Evolutionary conservation across 2,888 invertebrate species (phyloP).

Genomic region (Pimpla rufipes): DNA sequence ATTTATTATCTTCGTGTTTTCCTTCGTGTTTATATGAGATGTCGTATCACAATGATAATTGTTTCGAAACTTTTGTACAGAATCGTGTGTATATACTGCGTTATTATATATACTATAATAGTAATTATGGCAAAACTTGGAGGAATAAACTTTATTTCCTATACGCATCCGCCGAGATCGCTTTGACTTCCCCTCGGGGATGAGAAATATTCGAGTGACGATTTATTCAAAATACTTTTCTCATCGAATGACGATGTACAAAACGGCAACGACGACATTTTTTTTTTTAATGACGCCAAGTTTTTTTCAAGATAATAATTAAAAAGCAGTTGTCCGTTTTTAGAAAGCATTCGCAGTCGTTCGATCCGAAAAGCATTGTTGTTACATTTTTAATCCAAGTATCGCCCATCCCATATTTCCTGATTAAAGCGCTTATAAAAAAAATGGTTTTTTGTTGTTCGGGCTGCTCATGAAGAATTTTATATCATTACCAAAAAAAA

Average conservation of each 20-base stretch:
- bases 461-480: too few relatives aligned
- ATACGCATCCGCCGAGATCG: conserved; percentile 46
- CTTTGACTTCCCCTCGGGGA: neutral
- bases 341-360: too few relatives aligned
- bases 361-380: neutral
- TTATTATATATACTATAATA: conserved; percentile 54
- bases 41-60: conserved; percentile 75
- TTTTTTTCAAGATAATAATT: neutral
- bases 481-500: too few relatives aligned
- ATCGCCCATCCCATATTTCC: too few relatives aligned
- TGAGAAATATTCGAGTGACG: neutral
- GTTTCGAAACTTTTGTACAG: conserved; percentile 82
- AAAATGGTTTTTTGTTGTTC: too few relatives aligned
- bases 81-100: conserved; percentile 60
- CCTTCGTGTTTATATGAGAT: conserved; percentile 71
- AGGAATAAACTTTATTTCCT: conserved; percentile 79
- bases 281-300: neutral
- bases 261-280: too few relatives aligned
- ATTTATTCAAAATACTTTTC: neutral
- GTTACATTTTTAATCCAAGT: too few relatives aligned
- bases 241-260: neutral
- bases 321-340: neutral
- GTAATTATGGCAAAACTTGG: conserved; percentile 42
- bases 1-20: conserved; percentile 68
- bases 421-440: too few relatives aligned